A percentile compares a stretch with the other conserved stretches of the same genome.
Evolutionary conservation across 2,113 vertebrate species (phyloP).

Genomic region (Phalacrocorax carbo): DNA sequence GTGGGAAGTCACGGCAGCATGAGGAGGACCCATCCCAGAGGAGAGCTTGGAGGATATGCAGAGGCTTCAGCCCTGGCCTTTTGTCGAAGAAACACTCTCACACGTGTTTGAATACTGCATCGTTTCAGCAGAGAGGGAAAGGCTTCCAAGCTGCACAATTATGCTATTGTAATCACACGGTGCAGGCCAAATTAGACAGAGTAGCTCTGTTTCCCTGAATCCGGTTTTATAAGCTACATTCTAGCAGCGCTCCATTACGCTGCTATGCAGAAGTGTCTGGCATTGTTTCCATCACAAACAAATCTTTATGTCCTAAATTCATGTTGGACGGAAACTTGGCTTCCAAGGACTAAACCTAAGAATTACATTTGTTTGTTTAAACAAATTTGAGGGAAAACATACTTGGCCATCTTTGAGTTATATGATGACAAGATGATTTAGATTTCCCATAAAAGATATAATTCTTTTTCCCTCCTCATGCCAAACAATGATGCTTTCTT

Average conservation of each 20-base stretch:
- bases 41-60: not conserved
- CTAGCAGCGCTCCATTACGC: slow-evolving; percentile 10
- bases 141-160: slow-evolving; percentile 53
- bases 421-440: slow-evolving; percentile 68
- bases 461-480: slow-evolving; percentile 12
- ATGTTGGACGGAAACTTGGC: slow-evolving; percentile 57
- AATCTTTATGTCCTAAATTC: slow-evolving; percentile 67
- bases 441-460: slow-evolving; percentile 59
- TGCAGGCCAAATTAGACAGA: slow-evolving; percentile 42
- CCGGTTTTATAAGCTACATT: slow-evolving; percentile 59
- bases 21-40: not conserved
- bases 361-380: slow-evolving; percentile 71
- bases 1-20: accelerated
- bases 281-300: slow-evolving; percentile 69
- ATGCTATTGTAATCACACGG: slow-evolving; percentile 49
- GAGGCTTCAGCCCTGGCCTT: not conserved
- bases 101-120: slow-evolving; percentile 52
- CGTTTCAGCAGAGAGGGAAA: slow-evolving; percentile 26
- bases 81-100: not conserved
- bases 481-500: slow-evolving; percentile 53
- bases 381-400: slow-evolving; percentile 64
- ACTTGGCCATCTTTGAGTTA: slow-evolving; percentile 57
- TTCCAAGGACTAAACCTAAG: slow-evolving; percentile 47
- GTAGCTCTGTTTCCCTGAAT: slow-evolving; percentile 58
- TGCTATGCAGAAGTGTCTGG: slow-evolving; percentile 62